A percentile compares a stretch with the other conserved stretches of the same genome.
phyloP scores from a whole-genome alignment of 2,888 invertebrate species.

The Taenaris catops region DNA sequence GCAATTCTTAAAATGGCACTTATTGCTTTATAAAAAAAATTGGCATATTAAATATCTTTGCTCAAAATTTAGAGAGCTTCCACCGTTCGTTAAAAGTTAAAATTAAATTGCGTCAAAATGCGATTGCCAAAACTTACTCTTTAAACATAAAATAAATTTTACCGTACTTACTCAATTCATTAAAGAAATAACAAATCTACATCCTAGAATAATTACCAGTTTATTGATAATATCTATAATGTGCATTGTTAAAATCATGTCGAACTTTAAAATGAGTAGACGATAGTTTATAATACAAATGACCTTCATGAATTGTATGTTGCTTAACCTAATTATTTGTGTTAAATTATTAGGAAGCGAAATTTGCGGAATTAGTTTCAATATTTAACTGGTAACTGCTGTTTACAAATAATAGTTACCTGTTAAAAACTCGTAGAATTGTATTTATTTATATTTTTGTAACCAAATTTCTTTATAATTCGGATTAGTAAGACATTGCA shows the following conservation, averaged over 20 bases:
- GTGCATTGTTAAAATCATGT: conserved; percentile 19
- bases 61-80: conserved; percentile 64
- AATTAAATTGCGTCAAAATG: conserved; percentile 18
- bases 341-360: no score
- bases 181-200: conserved; percentile 17
- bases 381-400: no score
- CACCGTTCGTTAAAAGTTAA: conserved; percentile 27
- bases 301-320: no score
- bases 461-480: no score
- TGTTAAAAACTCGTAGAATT: no score
- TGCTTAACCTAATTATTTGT: no score
- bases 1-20: conserved; percentile 20
- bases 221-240: conserved; percentile 16
- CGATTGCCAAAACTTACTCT: conserved; percentile 17
- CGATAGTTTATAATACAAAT: conserved; percentile 3
- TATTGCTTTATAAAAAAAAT: no score
- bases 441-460: no score
- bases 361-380: no score
- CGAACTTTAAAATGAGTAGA: conserved; percentile 19
- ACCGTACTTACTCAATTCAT: conserved; percentile 19
- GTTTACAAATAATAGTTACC: no score
- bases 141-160: conserved; percentile 12
- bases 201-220: conserved; percentile 22
- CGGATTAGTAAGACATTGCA: no score
- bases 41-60: conserved; percentile 46